A percentile compares a stretch with the other conserved stretches of the same genome.
phyloP scores from a whole-genome alignment of 2,888 invertebrate species.

The Lepetodrilus schrolli region DNA sequence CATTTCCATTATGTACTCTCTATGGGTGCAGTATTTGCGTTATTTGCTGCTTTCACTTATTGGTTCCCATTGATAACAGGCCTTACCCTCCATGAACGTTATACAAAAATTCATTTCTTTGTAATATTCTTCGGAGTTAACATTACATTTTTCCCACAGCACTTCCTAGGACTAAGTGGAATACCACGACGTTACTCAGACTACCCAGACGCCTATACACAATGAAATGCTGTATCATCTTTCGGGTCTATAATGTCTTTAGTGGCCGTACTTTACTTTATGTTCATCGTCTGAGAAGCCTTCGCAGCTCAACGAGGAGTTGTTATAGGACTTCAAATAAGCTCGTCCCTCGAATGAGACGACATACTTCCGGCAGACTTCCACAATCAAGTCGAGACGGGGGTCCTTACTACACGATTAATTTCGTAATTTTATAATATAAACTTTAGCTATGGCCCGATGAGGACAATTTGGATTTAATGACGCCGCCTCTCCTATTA shows the following conservation, averaged over 20 bases:
- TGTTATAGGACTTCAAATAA: conserved; percentile 37
- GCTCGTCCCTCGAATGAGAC: conserved; percentile 50
- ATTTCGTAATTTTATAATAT: conserved; percentile 61
- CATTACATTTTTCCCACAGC: conserved; percentile 87
- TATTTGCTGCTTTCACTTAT: conserved; percentile 84
- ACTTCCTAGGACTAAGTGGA: conserved; percentile 83
- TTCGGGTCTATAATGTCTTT: conserved; percentile 54
- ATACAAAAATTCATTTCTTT: conserved; percentile 83
- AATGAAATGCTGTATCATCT: conserved; percentile 57
- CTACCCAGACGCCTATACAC: conserved; percentile 80
- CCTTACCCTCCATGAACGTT: conserved; percentile 78
- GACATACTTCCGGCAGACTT: conserved; percentile 48
- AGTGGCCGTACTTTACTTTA: conserved; percentile 49
- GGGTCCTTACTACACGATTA: conserved; percentile 54
- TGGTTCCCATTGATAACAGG: conserved; percentile 84
- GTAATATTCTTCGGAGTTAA: conserved; percentile 85
- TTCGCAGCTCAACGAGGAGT: conserved; percentile 49
- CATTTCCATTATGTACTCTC: conserved; percentile 89
- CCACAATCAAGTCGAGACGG: conserved; percentile 42
- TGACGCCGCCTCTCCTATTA: conserved; percentile 58
- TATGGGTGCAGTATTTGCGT: conserved; percentile 85
- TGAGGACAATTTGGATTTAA: no score
- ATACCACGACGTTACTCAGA: conserved; percentile 87
- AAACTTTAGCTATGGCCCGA: no score
- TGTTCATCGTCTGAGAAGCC: conserved; percentile 56